Base-by-base conservation (phyloP, 2,797 vertebrate species). In the Pagetopsis macropterus region DNA sequence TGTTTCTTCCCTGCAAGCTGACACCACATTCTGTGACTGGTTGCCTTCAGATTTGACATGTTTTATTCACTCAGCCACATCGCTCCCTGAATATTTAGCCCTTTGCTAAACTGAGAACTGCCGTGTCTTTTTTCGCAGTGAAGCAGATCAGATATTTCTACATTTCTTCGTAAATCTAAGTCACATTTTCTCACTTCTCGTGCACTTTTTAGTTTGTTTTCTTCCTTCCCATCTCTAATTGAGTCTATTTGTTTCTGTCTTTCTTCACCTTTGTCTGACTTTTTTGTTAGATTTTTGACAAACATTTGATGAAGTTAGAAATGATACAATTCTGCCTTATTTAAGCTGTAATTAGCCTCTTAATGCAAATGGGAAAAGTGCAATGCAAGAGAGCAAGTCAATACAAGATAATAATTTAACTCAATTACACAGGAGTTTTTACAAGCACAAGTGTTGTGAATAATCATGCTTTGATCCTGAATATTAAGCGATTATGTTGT, bases 21-120 rank as follows among this genome's bases (percentile, higher is more conserved):
- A 78, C 70, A 78, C 57, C 55, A 57, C 66, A 17, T 73, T 78
- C 70, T 75, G 72, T 49, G 23, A 13, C 69, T 78, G 62, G 27
- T 15, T 73, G 21, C 57, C 54, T 82, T 79, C 77, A 54, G 54
- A 45, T 78, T 66, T 58, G 41, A 51, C 67, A 75, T 84, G 61
- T 77, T 80, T 54, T 72, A 78, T 82, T 83, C 72, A 72, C 69
- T 78, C 60, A 46, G 59, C 62, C 65, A 60, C 75, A 72, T 70
- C 54, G 66, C 63, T 23, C 52, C 43, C 62, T 80, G 67, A 70
- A 73, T 78, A 66, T 65, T 45, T 37, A 61, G 64, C 65, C 46
- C 40, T 69, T 7, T 64, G 50, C 72, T 76, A 61, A 60, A 51
- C 43, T 74, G 54, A 82, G 49, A 76, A 63, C 10, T 67, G 46